phyloP scores from a whole-genome alignment of 2,888 invertebrate species.

The Habroteleia sp. region DNA sequence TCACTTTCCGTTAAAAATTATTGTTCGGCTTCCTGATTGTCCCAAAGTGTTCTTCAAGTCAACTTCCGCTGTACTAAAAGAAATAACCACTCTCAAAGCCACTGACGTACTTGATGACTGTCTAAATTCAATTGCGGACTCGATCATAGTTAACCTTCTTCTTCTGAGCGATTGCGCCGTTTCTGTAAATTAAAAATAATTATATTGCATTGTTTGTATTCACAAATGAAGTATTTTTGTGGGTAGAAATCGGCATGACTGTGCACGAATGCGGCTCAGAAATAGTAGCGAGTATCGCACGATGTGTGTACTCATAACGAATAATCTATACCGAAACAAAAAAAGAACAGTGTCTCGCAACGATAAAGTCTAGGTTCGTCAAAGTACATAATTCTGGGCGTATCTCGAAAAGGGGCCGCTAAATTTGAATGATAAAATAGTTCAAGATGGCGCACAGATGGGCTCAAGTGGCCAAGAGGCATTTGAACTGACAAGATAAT shows the following conservation, averaged over 20 bases:
- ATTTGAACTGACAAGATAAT: conserved; percentile 78
- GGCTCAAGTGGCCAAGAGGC: conserved; percentile 75
- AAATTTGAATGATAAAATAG: conserved; percentile 56
- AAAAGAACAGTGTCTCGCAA: conserved; percentile 48
- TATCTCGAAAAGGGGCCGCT: conserved; percentile 57
- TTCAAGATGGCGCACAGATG: conserved; percentile 66
- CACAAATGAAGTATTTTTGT: background rate
- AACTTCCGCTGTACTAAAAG: conserved; percentile 8
- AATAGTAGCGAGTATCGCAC: conserved; percentile 12
- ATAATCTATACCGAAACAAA: conserved; percentile 43
- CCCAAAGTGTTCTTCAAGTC: background rate
- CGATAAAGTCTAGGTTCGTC: conserved; percentile 6
- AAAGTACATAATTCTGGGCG: conserved; percentile 3
- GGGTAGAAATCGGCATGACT: conserved; percentile 11
- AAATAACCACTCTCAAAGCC: too few species aligned
- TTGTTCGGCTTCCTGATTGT: background rate
- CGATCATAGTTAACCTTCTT: too few species aligned
- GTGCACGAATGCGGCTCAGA: conserved; percentile 15
- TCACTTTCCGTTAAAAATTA: too few species aligned
- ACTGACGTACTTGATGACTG: conserved; percentile 40
- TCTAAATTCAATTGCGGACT: conserved; percentile 33
- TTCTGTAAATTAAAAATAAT: too few species aligned
- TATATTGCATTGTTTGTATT: background rate
- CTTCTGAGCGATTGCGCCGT: too few species aligned
- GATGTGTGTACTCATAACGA: conserved; percentile 15